These are phyloP conservation scores for Gryllus bimaculatus DNA, from an alignment of 1,140 invertebrate genomes.

Conservation along the genomic window DNA sequence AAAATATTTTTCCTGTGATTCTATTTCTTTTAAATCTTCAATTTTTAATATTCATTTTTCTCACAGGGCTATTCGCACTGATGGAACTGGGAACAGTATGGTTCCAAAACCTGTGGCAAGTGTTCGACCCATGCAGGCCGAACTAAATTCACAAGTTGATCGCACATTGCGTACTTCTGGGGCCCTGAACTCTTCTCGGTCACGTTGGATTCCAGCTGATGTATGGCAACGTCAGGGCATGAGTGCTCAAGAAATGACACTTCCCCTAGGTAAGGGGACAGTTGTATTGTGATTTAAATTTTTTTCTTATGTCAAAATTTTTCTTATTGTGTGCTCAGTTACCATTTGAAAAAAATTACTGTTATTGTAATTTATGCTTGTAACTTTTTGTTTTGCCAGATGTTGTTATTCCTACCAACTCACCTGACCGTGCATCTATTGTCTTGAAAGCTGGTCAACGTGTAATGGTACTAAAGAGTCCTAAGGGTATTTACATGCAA, in stretches of 20 bases:
- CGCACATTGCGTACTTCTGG: constrained; percentile 24
- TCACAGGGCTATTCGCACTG: constrained; percentile 22
- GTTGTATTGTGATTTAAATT: background rate
- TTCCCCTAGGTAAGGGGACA: constrained; percentile 57
- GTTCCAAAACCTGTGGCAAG: constrained; percentile 39
- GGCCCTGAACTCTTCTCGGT: constrained; percentile 25
- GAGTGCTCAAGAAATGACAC: constrained; percentile 86
- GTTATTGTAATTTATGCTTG: background rate
- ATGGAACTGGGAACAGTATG: constrained; percentile 16
- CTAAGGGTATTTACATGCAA: constrained; percentile 92
- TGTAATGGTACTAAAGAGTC: constrained; percentile 87
- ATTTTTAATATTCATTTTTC: constrained; percentile 8
- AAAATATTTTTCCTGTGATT: too few species aligned
- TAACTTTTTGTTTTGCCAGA: constrained; percentile 44
- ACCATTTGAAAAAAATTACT: too few species aligned
- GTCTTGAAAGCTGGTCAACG: constrained; percentile 85
- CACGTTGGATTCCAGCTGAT: constrained; percentile 75
- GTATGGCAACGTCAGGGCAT: constrained; percentile 86
- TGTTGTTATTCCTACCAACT: constrained; percentile 87
- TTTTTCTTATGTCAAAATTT: background rate
- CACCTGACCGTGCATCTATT: constrained; percentile 70
- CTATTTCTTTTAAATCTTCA: background rate
- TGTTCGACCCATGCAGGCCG: constrained; percentile 44
- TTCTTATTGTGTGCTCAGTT: background rate
- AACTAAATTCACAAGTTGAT: constrained; percentile 33